These are phyloP conservation scores for Phyllostomus discolor DNA, from an alignment of 2,113 vertebrate genomes.

Conservation along the genomic window DNA sequence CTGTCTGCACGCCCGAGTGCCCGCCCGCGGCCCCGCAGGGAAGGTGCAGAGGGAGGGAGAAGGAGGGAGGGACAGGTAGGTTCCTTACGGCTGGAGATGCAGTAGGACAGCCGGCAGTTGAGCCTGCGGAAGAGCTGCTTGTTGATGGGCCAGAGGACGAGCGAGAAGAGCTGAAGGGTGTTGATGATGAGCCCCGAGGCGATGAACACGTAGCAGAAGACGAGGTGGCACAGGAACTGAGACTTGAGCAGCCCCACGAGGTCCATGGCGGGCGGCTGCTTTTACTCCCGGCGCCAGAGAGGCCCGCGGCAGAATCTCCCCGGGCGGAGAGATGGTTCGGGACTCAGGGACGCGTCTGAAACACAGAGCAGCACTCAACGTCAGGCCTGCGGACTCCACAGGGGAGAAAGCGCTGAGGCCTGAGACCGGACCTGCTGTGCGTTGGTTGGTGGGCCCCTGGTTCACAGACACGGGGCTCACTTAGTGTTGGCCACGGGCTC, in stretches of 20 bases:
- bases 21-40: accelerated
- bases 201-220: conserved; percentile 95
- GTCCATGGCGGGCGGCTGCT: conserved; percentile 84
- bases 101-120: conserved; percentile 94
- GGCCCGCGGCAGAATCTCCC: background rate
- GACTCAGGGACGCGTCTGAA: conserved; percentile 71
- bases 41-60: background rate
- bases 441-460: background rate
- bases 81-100: conserved; percentile 92
- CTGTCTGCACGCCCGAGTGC: accelerated
- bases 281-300: background rate
- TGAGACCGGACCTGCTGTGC: background rate
- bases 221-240: conserved; percentile 91
- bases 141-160: conserved; percentile 90
- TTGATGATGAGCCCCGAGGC: conserved; percentile 93
- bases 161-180: conserved; percentile 90
- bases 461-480: background rate
- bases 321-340: background rate
- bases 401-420: background rate
- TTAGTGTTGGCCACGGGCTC: accelerated
- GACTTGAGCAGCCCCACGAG: conserved; percentile 89
- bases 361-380: conserved; percentile 53
- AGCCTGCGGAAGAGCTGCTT: conserved; percentile 92
- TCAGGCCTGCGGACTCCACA: background rate
- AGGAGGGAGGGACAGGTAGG: background rate